A percentile compares a stretch with the other conserved stretches of the same genome.
phyloP scores from a whole-genome alignment of 1,140 invertebrate species.

The Rhopalosiphum maidis region DNA sequence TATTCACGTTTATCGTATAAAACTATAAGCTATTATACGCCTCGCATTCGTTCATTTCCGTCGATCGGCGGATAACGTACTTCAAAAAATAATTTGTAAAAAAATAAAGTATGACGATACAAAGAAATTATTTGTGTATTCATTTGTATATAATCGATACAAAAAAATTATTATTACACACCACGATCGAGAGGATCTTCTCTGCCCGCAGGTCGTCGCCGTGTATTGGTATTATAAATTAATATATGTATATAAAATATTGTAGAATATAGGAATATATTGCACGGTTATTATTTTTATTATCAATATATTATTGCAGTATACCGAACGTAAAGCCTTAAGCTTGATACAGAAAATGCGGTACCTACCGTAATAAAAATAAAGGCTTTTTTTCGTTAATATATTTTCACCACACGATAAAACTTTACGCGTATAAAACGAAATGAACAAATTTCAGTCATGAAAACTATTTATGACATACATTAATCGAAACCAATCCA shows the following conservation, averaged over 20 bases:
- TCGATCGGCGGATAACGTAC: neutral
- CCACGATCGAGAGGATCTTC: neutral
- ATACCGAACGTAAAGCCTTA: neutral
- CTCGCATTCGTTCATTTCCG: neutral
- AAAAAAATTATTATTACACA: neutral
- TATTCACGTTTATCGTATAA: neutral
- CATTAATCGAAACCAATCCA: neutral
- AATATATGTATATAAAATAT: neutral
- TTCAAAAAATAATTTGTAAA: neutral
- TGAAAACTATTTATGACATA: neutral
- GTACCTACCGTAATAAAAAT: neutral
- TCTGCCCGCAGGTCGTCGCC: neutral
- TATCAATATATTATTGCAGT: neutral
- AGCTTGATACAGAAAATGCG: neutral
- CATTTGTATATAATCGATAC: neutral
- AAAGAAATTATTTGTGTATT: neutral
- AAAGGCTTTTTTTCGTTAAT: neutral
- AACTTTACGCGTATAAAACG: neutral
- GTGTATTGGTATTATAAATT: neutral
- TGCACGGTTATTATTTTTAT: neutral
- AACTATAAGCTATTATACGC: neutral
- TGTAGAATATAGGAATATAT: neutral
- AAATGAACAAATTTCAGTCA: neutral
- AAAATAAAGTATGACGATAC: neutral
- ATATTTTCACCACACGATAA: neutral